Evolutionary conservation across 2,797 vertebrate species (phyloP), one percentile per base, ranked within the genome.

Genomic region (Syngnathus rostellatus): DNA sequence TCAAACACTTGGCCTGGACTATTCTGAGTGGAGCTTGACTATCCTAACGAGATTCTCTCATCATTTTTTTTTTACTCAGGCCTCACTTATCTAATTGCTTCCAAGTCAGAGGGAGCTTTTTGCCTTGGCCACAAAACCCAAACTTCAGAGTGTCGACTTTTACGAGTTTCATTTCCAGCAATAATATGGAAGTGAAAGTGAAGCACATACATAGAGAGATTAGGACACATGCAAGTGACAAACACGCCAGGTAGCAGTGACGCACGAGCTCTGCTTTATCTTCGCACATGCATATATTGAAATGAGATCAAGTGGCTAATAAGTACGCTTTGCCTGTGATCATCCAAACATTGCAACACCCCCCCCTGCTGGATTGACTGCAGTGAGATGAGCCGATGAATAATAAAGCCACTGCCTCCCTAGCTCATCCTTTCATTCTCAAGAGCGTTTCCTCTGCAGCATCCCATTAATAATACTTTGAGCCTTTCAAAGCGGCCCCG

Each of bases 321-420:
- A 45, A 62, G 2, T 54, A 65, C 5, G 1, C 25, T 72, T 65
- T 67, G 55, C n/a, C 76, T 66, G 69, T 68, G 72, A 69, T 31
- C 68, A 76, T 81, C 80, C 90, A 88, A 89, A 85, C 80, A 93
- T 82, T 85, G 86, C 90, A 92, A 93, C 89, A 93, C 86, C 93
- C 90, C 93, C 94, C 93, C 91, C 92, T 94, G 89, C 92, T 92
- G 92, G 92, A 92, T 72, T 65, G 77, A 68, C 86, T 80, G 85
- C 84, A 89, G 73, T 85, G 83, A 83, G 77, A 82, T 89, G 73
- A 89, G 77, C 80, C 71, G 75, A 86, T 87, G 83, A 89, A 85
- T 84, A 82, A 85, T 85, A 73, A 69, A 82, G 69, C 5, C 40
- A 66, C 57, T 69, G 63, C 41, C 64, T 58, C 9, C 16, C 64